These are phyloP conservation scores for Laticauda laticaudata DNA, from an alignment of 2,113 vertebrate species.

Conservation along the genomic window DNA sequence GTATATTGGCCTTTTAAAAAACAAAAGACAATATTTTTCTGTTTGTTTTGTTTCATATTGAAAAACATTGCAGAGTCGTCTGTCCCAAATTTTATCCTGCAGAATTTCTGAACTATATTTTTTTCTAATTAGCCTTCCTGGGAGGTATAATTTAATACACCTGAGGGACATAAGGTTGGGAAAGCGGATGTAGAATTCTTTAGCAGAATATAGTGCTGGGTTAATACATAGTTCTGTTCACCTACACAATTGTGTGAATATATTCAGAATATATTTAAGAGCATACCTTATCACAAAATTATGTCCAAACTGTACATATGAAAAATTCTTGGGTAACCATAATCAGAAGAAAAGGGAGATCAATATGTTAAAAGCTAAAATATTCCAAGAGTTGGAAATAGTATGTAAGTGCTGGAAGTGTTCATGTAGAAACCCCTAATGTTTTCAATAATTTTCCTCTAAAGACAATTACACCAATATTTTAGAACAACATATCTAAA, in stretches of 20 bases:
- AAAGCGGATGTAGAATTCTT: background rate
- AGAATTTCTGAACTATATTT: background rate
- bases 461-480: background rate
- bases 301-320: background rate
- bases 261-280: background rate
- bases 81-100: background rate
- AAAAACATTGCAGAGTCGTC: background rate
- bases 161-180: background rate
- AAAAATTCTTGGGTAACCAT: background rate
- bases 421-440: background rate
- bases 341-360: background rate
- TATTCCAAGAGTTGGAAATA: background rate
- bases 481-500: background rate
- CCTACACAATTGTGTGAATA: background rate
- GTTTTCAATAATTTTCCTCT: background rate
- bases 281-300: background rate
- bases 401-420: background rate
- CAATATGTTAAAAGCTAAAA: background rate
- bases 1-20: conserved; percentile 17
- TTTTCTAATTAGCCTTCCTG: background rate
- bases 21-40: background rate
- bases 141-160: background rate
- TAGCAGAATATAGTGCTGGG: background rate
- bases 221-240: background rate
- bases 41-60: background rate